These are phyloP conservation scores for Calyptommatus sinebrachiatus DNA, from an alignment of 2,113 vertebrate genomes.

Conservation along the genomic window DNA sequence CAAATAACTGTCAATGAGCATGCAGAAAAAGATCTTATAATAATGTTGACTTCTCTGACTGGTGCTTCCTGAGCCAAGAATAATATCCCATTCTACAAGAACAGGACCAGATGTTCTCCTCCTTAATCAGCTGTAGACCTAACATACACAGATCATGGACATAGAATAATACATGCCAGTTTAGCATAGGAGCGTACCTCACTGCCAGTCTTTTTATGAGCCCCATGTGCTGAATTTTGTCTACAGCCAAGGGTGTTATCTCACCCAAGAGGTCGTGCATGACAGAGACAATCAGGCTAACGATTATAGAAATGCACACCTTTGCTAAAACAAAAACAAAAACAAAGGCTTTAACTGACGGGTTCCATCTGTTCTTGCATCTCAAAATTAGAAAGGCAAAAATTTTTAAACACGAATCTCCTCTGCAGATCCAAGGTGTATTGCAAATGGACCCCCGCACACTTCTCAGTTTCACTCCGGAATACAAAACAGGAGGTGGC, in stretches of 20 bases:
- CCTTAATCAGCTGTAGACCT: neutral
- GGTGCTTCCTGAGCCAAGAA: slow-evolving; percentile 14
- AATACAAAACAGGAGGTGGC: neutral
- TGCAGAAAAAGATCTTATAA: neutral
- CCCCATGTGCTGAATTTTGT: neutral
- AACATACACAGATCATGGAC: neutral
- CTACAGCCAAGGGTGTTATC: neutral
- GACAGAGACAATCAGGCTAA: neutral
- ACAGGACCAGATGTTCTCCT: neutral
- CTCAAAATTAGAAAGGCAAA: neutral
- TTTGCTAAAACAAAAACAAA: neutral
- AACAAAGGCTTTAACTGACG: neutral
- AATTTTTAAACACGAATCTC: neutral
- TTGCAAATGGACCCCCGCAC: neutral
- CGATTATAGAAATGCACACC: neutral
- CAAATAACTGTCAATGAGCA: neutral
- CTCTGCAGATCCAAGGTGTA: neutral
- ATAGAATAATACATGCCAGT: neutral
- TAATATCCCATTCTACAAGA: slow-evolving; percentile 6
- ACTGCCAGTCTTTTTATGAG: neutral
- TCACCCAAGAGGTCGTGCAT: neutral
- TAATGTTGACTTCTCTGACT: neutral
- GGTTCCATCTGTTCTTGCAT: neutral
- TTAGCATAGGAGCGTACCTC: neutral
- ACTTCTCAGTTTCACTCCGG: neutral